phyloP scores from a whole-genome alignment of 2,888 invertebrate species.

The Masnerella sp. region DNA sequence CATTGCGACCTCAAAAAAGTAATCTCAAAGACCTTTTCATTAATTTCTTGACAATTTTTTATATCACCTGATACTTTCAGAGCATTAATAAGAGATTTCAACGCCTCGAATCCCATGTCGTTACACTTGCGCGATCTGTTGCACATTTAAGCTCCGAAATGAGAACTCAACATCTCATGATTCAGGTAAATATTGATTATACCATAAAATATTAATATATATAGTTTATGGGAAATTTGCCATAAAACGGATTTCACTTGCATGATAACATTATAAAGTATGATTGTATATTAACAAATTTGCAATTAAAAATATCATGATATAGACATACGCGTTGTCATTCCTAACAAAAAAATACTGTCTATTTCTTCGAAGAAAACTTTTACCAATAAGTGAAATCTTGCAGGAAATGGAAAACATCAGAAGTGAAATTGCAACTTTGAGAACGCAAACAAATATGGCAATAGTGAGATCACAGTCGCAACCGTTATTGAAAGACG shows the following conservation, averaged over 20 bases:
- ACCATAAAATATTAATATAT: slow-evolving; percentile 39
- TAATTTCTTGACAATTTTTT: too few relatives aligned
- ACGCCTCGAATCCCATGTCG: slow-evolving; percentile 92
- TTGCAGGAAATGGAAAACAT: slow-evolving; percentile 91
- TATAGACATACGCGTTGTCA: too few relatives aligned
- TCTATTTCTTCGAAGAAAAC: too few relatives aligned
- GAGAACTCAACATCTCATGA: slow-evolving; percentile 92
- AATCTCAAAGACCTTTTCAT: too few relatives aligned
- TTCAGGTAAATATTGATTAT: slow-evolving; percentile 81
- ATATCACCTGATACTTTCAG: slow-evolving; percentile 74
- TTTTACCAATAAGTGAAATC: too few relatives aligned
- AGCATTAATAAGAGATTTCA: slow-evolving; percentile 93
- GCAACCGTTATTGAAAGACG: slow-evolving; percentile 80
- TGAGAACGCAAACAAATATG: slow-evolving; percentile 84
- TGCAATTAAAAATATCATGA: too few relatives aligned
- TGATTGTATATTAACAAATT: too few relatives aligned
- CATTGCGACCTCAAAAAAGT: slow-evolving; percentile 34
- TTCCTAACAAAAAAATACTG: too few relatives aligned
- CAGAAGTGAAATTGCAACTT: slow-evolving; percentile 87
- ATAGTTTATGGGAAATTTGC: too few relatives aligned
- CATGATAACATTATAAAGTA: too few relatives aligned
- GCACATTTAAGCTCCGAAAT: slow-evolving; percentile 95
- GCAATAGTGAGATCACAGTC: slow-evolving; percentile 83
- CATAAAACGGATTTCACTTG: too few relatives aligned
- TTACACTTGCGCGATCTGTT: slow-evolving; percentile 92